Conservation (phyloP, 1,140 invertebrate species). For the Aricia agestis region DNA sequence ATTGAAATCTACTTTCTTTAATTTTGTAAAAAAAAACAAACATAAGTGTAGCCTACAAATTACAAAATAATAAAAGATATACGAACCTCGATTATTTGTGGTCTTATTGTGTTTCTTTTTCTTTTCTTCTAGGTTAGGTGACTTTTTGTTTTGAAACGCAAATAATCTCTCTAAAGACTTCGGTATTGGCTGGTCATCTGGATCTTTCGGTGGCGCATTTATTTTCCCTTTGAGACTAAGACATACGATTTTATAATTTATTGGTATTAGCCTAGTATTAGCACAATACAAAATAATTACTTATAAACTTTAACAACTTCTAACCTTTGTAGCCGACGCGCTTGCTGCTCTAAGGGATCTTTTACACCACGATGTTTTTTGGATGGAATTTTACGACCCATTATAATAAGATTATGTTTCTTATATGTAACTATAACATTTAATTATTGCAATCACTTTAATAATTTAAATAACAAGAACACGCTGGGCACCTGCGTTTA, state of each 20-base stretch:
- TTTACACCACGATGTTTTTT: slow-evolving; percentile 83
- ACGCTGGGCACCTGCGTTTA: neutral
- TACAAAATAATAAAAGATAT: neutral
- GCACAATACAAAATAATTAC: neutral
- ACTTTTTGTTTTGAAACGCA: slow-evolving; percentile 74
- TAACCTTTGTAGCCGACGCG: slow-evolving; percentile 77
- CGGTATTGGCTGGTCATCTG: slow-evolving; percentile 81
- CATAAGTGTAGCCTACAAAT: too few species aligned
- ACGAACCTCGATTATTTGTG: neutral
- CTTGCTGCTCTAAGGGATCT: slow-evolving; percentile 81
- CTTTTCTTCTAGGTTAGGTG: slow-evolving; percentile 57
- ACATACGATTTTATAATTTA: slow-evolving; percentile 24
- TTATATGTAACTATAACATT: neutral
- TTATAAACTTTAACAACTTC: neutral
- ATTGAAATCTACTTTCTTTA: too few species aligned
- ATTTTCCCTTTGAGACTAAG: slow-evolving; percentile 80
- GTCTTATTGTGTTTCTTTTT: slow-evolving; percentile 45
- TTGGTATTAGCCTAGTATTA: too few species aligned
- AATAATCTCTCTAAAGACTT: slow-evolving; percentile 79
- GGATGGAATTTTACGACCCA: slow-evolving; percentile 85
- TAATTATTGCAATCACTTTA: neutral
- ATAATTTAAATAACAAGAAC: neutral
- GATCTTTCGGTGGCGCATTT: slow-evolving; percentile 80
- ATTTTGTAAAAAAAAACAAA: too few species aligned
- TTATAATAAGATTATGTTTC: slow-evolving; percentile 35